Base-by-base conservation (phyloP, 2,797 vertebrate genomes). In the Pangasius djambal region DNA sequence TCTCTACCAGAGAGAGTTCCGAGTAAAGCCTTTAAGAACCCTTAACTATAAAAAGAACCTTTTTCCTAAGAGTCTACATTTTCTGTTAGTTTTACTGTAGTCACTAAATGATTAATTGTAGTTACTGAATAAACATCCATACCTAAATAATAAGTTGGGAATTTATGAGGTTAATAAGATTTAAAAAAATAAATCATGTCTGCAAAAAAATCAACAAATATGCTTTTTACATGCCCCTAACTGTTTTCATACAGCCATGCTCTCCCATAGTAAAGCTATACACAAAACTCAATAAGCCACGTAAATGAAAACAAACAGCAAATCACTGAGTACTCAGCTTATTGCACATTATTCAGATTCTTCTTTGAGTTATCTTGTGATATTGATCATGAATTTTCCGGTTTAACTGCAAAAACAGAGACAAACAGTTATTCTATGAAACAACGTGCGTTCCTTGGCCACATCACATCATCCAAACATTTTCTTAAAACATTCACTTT, bases 401-500 rank as follows among this genome's bases (percentile, higher is more conserved):
- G 40, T 31, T 67, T 20, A 69, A 31, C 16, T 52, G 44, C 44
- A 69, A 15, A 2, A 1, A 69, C 6, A 37, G 63, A 79, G n/a
- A 31, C 77, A 12, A 81, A 81, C 34, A 31, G 40, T 50, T 67
- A 9, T 65, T 65, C 59, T 63, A 15, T 63, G 20, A 82, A 82
- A 82, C 57, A 40, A 59, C 8, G 37, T 83, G 22, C 25, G 8
- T 65, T 84, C 25, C 40, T 48, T 84, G 37, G n/a, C 0, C 44
- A 84, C 83, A 84, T 84, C 63, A 48, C 59, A 83, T 63, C 22
- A 61, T 65, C 15, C 61, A 83, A 44, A 48, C 37, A 70, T 74
- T 37, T 74, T 83, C 31, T 57, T 83, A 72, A 74, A 20, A 61
- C 69, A 72, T 83, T 88, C 37, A 59, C 69, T 75, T 59, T 65